Conservation (phyloP, 2,888 invertebrate genomes). For the Acanthosoma haemorrhoidale region DNA sequence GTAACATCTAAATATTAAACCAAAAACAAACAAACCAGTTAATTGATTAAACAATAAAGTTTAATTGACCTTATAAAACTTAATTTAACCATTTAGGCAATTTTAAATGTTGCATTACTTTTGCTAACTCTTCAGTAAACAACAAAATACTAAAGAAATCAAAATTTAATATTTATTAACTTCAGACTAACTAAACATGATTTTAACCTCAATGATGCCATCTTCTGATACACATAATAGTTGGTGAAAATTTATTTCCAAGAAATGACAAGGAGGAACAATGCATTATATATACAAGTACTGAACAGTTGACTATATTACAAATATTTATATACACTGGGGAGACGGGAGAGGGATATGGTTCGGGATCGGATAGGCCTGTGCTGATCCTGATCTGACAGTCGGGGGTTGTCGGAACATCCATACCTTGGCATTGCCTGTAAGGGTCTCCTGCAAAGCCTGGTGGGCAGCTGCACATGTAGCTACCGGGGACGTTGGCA, state of each 20-base stretch:
- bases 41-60: no score
- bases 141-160: no score
- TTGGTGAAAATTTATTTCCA: neutral
- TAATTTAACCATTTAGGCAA: no score
- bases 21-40: no score
- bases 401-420: neutral
- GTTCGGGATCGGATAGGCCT: neutral
- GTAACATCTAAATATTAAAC: no score
- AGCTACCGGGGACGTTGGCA: constrained; percentile 71
- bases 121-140: no score
- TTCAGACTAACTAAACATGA: no score
- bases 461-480: constrained; percentile 73
- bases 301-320: neutral
- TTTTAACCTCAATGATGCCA: no score
- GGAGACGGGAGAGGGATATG: neutral
- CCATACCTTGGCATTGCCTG: constrained; percentile 41
- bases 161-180: no score
- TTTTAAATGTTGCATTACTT: no score
- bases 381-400: constrained; percentile 10
- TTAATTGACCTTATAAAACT: no score
- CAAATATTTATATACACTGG: neutral
- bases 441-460: constrained; percentile 77
- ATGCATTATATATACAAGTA: neutral
- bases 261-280: neutral
- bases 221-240: neutral